Conservation (phyloP, 2,797 vertebrate genomes). For the Macrochelys suwanniensis region DNA sequence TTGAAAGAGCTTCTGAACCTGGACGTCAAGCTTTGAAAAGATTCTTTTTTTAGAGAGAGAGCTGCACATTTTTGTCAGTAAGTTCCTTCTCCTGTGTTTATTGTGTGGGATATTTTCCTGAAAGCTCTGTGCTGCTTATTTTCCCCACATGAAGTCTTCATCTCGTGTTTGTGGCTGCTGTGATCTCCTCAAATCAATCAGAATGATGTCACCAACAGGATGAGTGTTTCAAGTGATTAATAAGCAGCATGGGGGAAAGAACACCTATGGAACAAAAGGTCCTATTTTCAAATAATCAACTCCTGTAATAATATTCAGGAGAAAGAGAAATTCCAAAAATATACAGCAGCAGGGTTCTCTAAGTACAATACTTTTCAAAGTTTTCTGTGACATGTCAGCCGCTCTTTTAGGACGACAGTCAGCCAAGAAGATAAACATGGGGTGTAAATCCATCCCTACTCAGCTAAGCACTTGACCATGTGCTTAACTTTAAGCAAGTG, state of each 20-base stretch:
- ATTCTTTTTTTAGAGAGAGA: not conserved
- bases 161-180: constrained; percentile 42
- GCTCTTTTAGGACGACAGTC: not conserved
- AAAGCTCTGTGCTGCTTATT: not conserved
- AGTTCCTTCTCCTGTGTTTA: constrained; percentile 9
- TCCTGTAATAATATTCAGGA: constrained; percentile 1
- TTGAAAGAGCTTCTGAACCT: constrained; percentile 9
- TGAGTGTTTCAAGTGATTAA: constrained; percentile 41
- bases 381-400: not conserved
- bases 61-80: not conserved
- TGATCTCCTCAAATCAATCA: constrained; percentile 33
- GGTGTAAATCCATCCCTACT: not conserved
- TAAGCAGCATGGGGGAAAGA: constrained; percentile 6
- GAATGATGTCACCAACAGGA: constrained; percentile 41
- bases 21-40: not conserved
- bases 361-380: not conserved
- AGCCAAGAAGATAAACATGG: not conserved
- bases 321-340: not conserved
- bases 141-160: constrained; percentile 25
- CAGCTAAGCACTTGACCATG: not conserved
- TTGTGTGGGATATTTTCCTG: not conserved
- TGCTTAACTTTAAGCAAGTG: not conserved
- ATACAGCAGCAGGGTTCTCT: not conserved
- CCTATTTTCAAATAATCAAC: not conserved
- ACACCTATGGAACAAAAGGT: not conserved